phyloP scores from a whole-genome alignment of 2,113 vertebrate species.

The Sitta europaea region DNA sequence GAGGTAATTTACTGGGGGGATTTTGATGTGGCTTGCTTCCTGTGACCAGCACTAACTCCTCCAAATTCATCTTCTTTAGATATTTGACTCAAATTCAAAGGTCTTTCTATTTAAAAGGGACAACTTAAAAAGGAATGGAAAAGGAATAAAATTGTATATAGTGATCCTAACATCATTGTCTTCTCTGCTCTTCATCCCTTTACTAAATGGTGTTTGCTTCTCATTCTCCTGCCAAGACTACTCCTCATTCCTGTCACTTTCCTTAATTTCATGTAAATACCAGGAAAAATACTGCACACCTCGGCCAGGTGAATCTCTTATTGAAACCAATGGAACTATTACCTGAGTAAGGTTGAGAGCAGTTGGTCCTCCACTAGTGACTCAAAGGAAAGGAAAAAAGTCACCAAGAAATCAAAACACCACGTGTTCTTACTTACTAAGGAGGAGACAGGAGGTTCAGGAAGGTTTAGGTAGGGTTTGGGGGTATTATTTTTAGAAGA shows the following conservation, averaged over 20 bases:
- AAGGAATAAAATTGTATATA: neutral
- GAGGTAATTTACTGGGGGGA: neutral
- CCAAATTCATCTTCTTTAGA: neutral
- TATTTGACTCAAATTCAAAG: slow-evolving; percentile 1
- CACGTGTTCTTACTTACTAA: neutral
- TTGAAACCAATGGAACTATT: slow-evolving; percentile 1
- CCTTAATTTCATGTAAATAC: slow-evolving; percentile 8
- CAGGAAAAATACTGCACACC: neutral
- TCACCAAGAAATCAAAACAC: neutral
- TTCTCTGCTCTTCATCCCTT: neutral
- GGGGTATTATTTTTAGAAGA: slow-evolving; percentile 22
- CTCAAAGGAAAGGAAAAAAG: neutral
- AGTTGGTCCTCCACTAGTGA: neutral
- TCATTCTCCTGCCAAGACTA: neutral
- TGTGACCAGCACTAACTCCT: neutral
- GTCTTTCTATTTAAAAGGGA: neutral
- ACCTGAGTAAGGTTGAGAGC: neutral
- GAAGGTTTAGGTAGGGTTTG: slow-evolving; percentile 7
- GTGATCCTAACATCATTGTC: neutral
- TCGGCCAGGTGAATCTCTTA: neutral
- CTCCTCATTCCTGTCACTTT: slow-evolving; percentile 17
- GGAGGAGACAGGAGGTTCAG: neutral
- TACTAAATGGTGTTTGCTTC: neutral
- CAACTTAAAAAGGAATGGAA: neutral
- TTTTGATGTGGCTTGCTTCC: slow-evolving; percentile 46